phyloP scores from a whole-genome alignment of 2,888 invertebrate genomes.

The Trachelus tabidus region DNA sequence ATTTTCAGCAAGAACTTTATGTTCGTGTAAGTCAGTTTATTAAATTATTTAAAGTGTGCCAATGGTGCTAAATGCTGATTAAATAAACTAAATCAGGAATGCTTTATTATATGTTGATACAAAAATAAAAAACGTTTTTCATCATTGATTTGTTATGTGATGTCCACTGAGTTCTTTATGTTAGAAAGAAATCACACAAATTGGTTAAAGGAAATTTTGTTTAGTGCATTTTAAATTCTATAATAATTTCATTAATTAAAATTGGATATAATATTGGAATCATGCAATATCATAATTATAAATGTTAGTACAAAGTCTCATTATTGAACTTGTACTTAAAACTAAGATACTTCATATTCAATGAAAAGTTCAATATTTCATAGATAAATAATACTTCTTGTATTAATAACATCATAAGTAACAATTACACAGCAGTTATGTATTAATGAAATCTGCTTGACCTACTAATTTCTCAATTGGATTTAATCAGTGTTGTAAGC shows the following conservation, averaged over 20 bases:
- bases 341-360: not conserved
- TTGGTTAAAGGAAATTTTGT: not conserved
- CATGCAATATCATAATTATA: too few species aligned
- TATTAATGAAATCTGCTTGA: not conserved
- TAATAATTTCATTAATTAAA: not conserved
- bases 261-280: not conserved
- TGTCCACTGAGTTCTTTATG: not conserved
- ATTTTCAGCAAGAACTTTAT: constrained; percentile 66
- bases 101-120: too few species aligned
- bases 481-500: not conserved
- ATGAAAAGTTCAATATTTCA: not conserved
- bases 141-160: not conserved
- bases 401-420: not conserved
- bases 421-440: not conserved
- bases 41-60: constrained; percentile 41
- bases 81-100: constrained; percentile 15
- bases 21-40: constrained; percentile 65
- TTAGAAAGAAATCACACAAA: not conserved
- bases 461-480: not conserved
- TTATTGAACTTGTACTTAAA: not conserved
- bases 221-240: not conserved
- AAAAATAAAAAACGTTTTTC: too few species aligned
- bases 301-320: not conserved
- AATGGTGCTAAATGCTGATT: constrained; percentile 32
- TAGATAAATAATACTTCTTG: not conserved